Evolutionary conservation across 64 coral and sea anemone species (phyloP).

Genomic region (Stichodactyla mertensii): DNA sequence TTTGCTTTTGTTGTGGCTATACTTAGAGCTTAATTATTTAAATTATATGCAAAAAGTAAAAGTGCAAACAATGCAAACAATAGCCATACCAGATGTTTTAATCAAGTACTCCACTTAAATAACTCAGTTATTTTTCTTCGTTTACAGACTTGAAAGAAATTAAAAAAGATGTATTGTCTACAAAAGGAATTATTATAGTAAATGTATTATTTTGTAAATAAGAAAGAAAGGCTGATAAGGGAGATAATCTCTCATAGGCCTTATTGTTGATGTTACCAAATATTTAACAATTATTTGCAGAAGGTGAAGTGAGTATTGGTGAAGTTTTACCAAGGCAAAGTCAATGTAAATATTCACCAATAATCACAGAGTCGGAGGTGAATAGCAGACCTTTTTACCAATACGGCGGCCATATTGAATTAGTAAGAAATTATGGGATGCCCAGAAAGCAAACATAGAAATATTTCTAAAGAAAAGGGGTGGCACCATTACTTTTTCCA

Average conservation of each 20-base stretch:
- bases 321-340: too few species aligned
- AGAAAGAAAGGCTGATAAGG: not conserved
- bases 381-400: too few species aligned
- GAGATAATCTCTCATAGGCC: not conserved
- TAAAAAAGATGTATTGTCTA: not conserved
- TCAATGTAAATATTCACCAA: too few species aligned
- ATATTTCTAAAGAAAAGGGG: too few species aligned
- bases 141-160: not conserved
- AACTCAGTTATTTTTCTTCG: not conserved
- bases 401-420: too few species aligned
- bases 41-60: conserved; percentile 4
- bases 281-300: too few species aligned
- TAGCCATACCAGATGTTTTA: not conserved
- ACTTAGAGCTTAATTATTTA: not conserved
- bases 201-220: not conserved
- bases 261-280: too few species aligned
- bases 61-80: not conserved
- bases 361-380: too few species aligned
- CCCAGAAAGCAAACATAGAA: not conserved
- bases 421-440: too few species aligned
- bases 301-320: too few species aligned
- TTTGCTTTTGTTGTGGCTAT: not conserved
- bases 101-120: not conserved
- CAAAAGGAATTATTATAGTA: not conserved
- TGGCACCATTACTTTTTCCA: too few species aligned